phyloP scores from a whole-genome alignment of 2,113 vertebrate genomes.

The Oncorhynchus nerka region DNA sequence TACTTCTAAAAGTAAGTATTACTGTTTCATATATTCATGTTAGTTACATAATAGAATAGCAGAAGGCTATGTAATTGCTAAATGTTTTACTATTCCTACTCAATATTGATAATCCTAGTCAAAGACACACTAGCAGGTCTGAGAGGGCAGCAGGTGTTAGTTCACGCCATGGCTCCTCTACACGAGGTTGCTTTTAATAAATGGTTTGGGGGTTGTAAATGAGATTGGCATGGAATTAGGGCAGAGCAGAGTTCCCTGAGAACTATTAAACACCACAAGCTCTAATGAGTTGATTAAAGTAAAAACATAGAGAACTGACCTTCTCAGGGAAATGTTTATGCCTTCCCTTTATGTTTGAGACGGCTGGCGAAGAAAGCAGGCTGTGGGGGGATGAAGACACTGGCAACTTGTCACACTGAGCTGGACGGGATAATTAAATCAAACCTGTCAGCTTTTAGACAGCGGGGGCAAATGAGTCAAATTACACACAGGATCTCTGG shows the following conservation, averaged over 20 bases:
- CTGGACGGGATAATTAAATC: conserved; percentile 40
- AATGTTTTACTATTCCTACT: too few relatives aligned
- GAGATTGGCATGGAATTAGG: conserved; percentile 38
- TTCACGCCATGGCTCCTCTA: too few relatives aligned
- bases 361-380: neutral
- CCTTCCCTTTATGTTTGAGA: conserved; percentile 33
- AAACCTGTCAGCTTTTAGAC: conserved; percentile 38
- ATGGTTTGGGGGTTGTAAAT: conserved; percentile 12
- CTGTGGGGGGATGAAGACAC: conserved; percentile 12
- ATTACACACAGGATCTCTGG: neutral
- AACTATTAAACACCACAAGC: conserved; percentile 41
- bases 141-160: too few relatives aligned
- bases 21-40: too few relatives aligned
- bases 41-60: too few relatives aligned
- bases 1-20: too few relatives aligned
- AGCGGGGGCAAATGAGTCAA: conserved; percentile 34
- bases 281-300: conserved; percentile 49
- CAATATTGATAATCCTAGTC: too few relatives aligned
- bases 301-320: conserved; percentile 38
- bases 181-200: conserved; percentile 25
- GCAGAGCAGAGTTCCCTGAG: conserved; percentile 10
- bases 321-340: conserved; percentile 36
- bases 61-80: too few relatives aligned
- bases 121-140: too few relatives aligned
- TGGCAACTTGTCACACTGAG: conserved; percentile 13